Percentiles rank a stretch among this genome's conserved stretches.
phyloP scores from a whole-genome alignment of 2,888 invertebrate genomes.

The Apotomis capreana region DNA sequence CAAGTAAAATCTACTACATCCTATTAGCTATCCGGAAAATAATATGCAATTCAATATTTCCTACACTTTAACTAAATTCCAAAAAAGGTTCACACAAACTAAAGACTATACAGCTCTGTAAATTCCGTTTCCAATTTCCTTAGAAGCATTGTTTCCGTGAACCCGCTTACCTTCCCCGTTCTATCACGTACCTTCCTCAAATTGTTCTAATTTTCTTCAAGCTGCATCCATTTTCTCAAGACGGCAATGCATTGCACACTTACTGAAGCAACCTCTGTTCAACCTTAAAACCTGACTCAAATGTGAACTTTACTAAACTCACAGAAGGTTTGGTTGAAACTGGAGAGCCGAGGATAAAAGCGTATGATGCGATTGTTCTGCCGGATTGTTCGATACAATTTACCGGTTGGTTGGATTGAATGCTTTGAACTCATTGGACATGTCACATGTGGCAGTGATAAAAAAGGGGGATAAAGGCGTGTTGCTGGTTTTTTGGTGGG shows the following conservation, averaged over 20 bases:
- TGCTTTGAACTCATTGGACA: conserved; percentile 29
- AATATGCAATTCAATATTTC: too few species aligned
- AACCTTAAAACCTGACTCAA: too few species aligned
- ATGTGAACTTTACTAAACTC: background rate
- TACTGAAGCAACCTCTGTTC: background rate
- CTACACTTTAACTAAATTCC: too few species aligned
- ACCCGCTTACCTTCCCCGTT: conserved; percentile 19
- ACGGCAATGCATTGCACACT: conserved; percentile 20
- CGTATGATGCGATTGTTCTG: conserved; percentile 16
- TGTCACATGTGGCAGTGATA: conserved; percentile 10
- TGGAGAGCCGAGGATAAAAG: background rate
- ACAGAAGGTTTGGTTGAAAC: background rate
- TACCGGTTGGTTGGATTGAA: conserved; percentile 40
- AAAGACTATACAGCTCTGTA: background rate
- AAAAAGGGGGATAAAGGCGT: background rate
- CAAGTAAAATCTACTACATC: too few species aligned
- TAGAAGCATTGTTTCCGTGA: conserved; percentile 10
- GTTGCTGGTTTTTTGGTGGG: too few species aligned
- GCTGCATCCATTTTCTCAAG: conserved; percentile 34
- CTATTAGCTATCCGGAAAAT: too few species aligned
- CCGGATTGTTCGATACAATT: conserved; percentile 44
- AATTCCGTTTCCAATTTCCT: conserved; percentile 10
- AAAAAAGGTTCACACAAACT: background rate
- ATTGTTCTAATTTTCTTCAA: conserved; percentile 29
- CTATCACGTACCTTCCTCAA: conserved; percentile 17